A percentile compares a stretch with the other conserved stretches of the same genome.
Conservation (phyloP, 2,797 vertebrate species). For the Mycteria americana region DNA sequence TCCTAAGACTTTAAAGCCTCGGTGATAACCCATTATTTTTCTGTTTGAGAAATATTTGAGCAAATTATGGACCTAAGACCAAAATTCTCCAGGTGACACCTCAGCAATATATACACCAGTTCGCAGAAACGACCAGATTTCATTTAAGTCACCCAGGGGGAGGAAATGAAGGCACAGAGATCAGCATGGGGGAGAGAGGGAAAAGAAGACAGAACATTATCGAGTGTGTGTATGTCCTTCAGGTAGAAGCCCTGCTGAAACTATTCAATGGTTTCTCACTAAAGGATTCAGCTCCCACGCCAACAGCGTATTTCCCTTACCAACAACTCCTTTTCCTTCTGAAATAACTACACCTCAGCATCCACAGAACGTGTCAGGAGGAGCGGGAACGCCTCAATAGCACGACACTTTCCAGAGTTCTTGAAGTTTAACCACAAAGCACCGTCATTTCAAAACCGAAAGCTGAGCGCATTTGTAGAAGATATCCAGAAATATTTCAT, state of each 20-base stretch:
- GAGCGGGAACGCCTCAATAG: accelerated
- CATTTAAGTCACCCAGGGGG: neutral
- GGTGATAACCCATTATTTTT: accelerated
- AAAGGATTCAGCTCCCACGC: neutral
- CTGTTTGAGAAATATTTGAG: neutral
- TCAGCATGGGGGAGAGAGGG: accelerated
- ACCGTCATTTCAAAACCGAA: neutral
- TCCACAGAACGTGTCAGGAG: accelerated
- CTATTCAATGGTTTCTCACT: no score
- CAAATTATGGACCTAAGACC: neutral
- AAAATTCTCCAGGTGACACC: neutral
- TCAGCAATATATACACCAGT: accelerated
- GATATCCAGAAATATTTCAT: neutral
- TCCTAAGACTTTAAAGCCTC: neutral
- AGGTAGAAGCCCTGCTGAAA: neutral
- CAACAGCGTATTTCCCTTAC: neutral
- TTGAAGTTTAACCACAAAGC: neutral
- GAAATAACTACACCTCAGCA: neutral
- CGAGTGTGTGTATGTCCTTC: accelerated
- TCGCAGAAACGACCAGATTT: neutral
- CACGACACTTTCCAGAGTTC: accelerated
- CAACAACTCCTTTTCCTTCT: neutral
- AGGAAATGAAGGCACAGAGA: neutral
- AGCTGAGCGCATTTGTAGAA: neutral
- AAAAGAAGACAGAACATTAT: neutral